These are phyloP conservation scores for Drosophila lowei DNA, from an alignment of 1,140 invertebrate species.

Conservation along the genomic window DNA sequence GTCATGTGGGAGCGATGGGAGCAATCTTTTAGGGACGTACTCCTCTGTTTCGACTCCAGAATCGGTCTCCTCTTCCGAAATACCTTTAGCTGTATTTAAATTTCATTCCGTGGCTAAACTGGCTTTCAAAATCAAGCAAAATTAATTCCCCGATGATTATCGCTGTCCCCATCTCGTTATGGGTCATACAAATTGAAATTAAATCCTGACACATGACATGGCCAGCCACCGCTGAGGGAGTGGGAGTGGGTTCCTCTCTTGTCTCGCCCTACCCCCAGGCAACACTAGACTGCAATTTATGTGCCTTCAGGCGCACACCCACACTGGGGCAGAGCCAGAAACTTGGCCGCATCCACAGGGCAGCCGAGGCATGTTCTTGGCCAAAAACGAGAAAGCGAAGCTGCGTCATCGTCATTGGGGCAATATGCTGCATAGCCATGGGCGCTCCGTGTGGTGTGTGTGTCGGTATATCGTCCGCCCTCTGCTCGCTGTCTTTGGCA, in stretches of 20 bases:
- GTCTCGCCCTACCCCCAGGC: conserved; percentile 20
- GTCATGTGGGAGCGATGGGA: too few relatives aligned
- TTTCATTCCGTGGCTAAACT: too few relatives aligned
- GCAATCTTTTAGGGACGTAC: too few relatives aligned
- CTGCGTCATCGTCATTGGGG: conserved; percentile 43
- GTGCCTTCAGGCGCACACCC: conserved; percentile 43
- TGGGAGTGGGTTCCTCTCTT: background rate
- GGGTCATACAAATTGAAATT: conserved; percentile 64
- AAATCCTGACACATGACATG: conserved; percentile 51
- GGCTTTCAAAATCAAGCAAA: background rate
- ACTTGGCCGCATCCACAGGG: background rate
- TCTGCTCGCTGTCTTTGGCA: conserved; percentile 43
- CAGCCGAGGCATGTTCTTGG: conserved; percentile 24
- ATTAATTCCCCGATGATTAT: conserved; percentile 34
- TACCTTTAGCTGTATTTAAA: too few relatives aligned
- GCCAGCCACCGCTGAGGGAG: background rate
- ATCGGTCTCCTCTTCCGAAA: too few relatives aligned
- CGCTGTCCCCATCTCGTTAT: conserved; percentile 44
- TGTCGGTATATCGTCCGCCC: background rate
- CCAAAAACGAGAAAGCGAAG: conserved; percentile 17
- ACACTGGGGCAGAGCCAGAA: background rate
- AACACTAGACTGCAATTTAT: conserved; percentile 56
- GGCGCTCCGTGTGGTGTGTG: conserved; percentile 35
- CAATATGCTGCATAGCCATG: conserved; percentile 72
- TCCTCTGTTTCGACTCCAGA: too few relatives aligned